phyloP scores from a whole-genome alignment of 2,113 vertebrate species.

The Chunga burmeisteri region DNA sequence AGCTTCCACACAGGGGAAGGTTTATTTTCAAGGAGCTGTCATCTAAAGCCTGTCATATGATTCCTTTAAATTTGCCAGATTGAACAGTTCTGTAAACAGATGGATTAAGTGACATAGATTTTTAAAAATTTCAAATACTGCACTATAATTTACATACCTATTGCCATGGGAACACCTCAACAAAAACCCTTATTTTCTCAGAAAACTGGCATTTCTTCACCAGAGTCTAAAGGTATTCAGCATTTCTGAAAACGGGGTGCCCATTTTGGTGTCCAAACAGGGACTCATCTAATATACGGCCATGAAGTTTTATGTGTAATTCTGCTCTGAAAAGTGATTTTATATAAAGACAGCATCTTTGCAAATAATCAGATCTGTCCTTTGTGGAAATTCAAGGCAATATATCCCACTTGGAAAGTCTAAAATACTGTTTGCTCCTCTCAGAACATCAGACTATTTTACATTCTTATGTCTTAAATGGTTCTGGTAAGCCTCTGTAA shows the following conservation, averaged over 20 bases:
- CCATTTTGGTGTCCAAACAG: neutral
- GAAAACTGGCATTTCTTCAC: neutral
- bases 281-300: neutral
- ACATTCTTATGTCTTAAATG: neutral
- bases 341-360: neutral
- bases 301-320: neutral
- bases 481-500: neutral
- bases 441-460: neutral
- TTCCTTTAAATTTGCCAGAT: conserved; percentile 4
- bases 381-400: neutral
- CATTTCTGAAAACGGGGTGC: neutral
- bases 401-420: neutral
- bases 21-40: conserved; percentile 20
- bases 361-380: neutral
- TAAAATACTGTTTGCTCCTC: neutral
- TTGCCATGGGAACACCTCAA: conserved; percentile 29
- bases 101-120: conserved; percentile 38
- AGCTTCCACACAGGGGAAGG: conserved; percentile 2
- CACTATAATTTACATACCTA: conserved; percentile 19
- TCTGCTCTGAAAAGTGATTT: neutral
- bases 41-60: neutral
- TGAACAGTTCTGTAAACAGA: conserved; percentile 45
- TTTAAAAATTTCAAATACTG: neutral
- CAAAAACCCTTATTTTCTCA: neutral
- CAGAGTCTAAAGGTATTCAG: neutral